Evolutionary conservation across 2,113 vertebrate genomes (phyloP), one percentile per base, ranked within the genome.

Genomic region (Suncus etruscus): DNA sequence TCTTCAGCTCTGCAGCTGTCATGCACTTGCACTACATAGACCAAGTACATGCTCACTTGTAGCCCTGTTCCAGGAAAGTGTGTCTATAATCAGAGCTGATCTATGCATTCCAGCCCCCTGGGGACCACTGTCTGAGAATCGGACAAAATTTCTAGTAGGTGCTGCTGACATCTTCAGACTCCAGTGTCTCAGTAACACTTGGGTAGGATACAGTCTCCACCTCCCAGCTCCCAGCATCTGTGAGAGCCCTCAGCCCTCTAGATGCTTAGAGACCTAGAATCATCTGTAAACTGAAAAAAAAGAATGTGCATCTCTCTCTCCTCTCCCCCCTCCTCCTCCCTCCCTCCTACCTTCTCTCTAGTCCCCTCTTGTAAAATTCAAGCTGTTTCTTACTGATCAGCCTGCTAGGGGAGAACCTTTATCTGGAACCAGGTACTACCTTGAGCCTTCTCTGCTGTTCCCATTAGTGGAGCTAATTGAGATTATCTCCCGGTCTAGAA

Each of bases 1-100:
- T 6, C 58, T 16, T 61, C 18, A 61, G 4, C 75, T n/a, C 39
- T 32, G 31, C 39, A 1, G 14, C 27, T 8, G 1, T 4, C 1
- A 25, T 3, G 0, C 20, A 48, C 5, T 12, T 15, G 10, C n/a
- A 3, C 58, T 61, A 29, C 11, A 4, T 8, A 11, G 79, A 11
- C 16, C 5, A 3, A 1, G 29, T 3, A 1, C 0, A 2, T 1
- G 5, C 1, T 0, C 1, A 10, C 3, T 24, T 31, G 0, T 0
- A 6, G 5, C 89, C 58, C 4, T 50, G 11, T n/a, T 65, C 31
- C 25, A 0, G 9, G 11, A 7, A 22, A 11, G 9, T 1, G 45
- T 61, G 32, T 82, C 7, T 16, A 3, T 45, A 32, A 7, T 14
- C 10, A 32, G n/a, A 20, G 54, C 32, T 24, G 11, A 16, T 15